Base-by-base conservation (phyloP, 2,113 vertebrate species). In the Pomatorhinus ruficollis region DNA sequence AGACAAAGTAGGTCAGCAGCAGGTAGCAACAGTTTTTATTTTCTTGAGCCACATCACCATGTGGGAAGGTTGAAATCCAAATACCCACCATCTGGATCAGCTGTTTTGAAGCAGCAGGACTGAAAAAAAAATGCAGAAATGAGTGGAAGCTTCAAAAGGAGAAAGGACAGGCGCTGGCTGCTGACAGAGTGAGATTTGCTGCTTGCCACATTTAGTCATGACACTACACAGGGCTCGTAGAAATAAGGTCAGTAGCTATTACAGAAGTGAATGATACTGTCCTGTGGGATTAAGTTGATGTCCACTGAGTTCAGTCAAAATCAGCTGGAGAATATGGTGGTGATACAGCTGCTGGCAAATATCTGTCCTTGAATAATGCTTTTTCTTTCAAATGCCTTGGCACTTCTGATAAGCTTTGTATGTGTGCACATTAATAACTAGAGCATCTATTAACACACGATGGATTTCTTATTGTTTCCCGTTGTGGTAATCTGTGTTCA, bases 1-100 rank as follows among this genome's bases (percentile, higher is more conserved):
- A 89, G 90, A 83, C 54, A 95, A 87, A 96, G 80, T 87, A 90
- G 88, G 86, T 93, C 95, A 96, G 61, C 96, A 93, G 85, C 88
- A 94, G 90, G 96, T 92, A 92, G 72, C 77, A 92, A 89, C 88
- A 89, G 76, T 79, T 95, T 89, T 87, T 94, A 40, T 96, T 70
- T 87, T 95, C 86, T 94, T 93, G 90, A 94, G 90, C 76, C 52
- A 23, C 80, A 64, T 90, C 77, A 42, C 88, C 61, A 37, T 93
- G 89, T 91, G 91, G 53, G 28, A 79, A 85, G 74, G 65, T 85
- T 87, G 69, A 82, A 75, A 89, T 92, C 77, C 18, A 28, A 90
- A 78, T 95, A 91, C 50, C 21, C 31, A 47, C 93, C 86, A 89
- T 94, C 92, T 95, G 92, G 85, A 92, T 97, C 88, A 95, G 85